Evolutionary conservation across 1,140 invertebrate genomes (phyloP), one percentile per base, ranked within the genome.

Genomic region (Lasioglossum albipes): DNA sequence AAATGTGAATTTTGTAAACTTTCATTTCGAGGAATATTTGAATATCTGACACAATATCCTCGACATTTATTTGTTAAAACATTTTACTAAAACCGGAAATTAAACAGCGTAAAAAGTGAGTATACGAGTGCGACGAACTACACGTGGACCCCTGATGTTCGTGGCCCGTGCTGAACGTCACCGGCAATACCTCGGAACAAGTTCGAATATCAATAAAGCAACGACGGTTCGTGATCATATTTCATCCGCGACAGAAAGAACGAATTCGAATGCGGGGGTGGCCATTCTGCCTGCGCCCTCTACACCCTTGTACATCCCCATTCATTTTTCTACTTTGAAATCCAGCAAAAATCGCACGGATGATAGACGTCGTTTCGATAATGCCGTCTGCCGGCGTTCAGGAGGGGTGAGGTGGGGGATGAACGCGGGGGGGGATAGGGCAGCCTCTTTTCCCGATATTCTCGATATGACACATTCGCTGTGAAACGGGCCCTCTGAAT

Each of bases 141-240:
- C 27, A 1, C 1, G 27, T 27, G 27, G 27, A 27, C 27, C 27
- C 36, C 36, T 36, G 36, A n/a, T 41, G 20, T n/a, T 12, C n/a
- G 3, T 5, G 27, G 2, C 16, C 64, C 42, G 16, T 62, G 75
- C 61, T 66, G 41, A 77, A 61, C 54, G 54, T 45, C 54, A 77
- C 49, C 13, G 62, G 7, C 59, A 1, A 41, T 45, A 52, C 41
- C 13, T 7, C 52, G 78, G 54, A 31, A 80, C 78, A 75, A n/a
- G 49, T 36, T 65, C 69, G 69, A 73, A 73, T 79, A 79, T 73
- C 76, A 79, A 73, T 79, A 79, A 79, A 73, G 57, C 76, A 57
- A 57, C 69, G 59, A 9, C 2, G 20, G 18, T 31, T 36, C 49
- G 64, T 31, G 73, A 80, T 75, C 78, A 42, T 80, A 68, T 80